Base-by-base conservation (phyloP, 2,797 vertebrate species). In the Buphagus erythrorhynchus region DNA sequence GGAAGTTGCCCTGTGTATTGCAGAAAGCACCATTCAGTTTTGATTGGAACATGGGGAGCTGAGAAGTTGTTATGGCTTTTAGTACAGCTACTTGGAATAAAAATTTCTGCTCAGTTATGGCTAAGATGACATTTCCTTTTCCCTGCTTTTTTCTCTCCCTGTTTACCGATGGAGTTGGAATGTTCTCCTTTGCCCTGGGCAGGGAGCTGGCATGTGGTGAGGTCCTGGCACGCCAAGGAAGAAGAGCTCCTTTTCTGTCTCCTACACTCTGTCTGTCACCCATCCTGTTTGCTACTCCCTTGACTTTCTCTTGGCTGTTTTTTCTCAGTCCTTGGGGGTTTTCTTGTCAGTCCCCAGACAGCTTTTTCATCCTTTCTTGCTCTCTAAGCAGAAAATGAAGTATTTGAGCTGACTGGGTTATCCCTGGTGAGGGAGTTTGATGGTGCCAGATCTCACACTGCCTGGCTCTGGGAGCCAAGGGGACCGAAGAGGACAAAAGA, bases 21-120 rank as follows among this genome's bases (percentile, higher is more conserved):
- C 79, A 95, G 92, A 93, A 87, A 96, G 80, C 90, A 76, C 88
- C 74, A 20, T 78, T 95, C 90, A 49, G 59, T 77, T 94, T 94
- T 90, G 93, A 93, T 91, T 95, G 96, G 91, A 80, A 84, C 81
- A n/a, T 81, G 72, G 91, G 92, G 93, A 95, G 87, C 48, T 92
- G 83, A 90, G 90, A 73, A 87, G 77, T 79, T 82, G 82, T 92
- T 94, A 75, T 55, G 95, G 48, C 80, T 90, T 86, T 81, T 93
- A 69, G 91, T 76, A 74, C 76, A 96, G 85, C 92, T 91, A 91
- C 71, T 78, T 83, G 82, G 74, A 91, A 93, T 91, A 75, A 91
- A 95, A 77, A 45, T 43, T 74, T 85, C 86, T 93, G 26, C 77
- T 87, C 48, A 11, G 77, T 76, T 94, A 93, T 74, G 48, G 82